phyloP scores from a whole-genome alignment of 2,888 invertebrate species.

The Papilio demoleus region DNA sequence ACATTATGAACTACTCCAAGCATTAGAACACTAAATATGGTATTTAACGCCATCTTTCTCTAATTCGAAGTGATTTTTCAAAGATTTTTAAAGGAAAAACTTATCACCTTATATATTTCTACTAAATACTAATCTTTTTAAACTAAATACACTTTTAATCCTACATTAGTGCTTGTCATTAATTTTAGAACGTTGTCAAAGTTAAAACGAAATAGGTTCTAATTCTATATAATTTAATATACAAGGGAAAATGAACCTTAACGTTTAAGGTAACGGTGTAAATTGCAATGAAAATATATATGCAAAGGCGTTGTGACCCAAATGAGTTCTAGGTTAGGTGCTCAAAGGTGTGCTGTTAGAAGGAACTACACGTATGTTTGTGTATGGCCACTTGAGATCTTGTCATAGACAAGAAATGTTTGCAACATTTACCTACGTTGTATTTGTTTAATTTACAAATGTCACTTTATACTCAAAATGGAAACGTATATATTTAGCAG shows the following conservation, averaged over 20 bases:
- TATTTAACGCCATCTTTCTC: too few species aligned
- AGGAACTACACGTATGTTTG: constrained; percentile 9
- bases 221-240: background rate
- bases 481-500: background rate
- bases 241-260: constrained; percentile 1
- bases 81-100: too few species aligned
- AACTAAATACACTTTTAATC: background rate
- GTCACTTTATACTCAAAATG: background rate
- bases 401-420: constrained; percentile 17
- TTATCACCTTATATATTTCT: too few species aligned
- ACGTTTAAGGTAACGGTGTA: background rate
- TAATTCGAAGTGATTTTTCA: too few species aligned
- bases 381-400: constrained; percentile 21
- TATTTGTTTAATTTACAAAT: background rate
- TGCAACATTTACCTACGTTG: constrained; percentile 3
- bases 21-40: too few species aligned
- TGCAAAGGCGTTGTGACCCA: constrained; percentile 21
- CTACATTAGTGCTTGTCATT: background rate
- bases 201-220: constrained; percentile 20
- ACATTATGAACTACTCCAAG: too few species aligned
- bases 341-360: constrained; percentile 32
- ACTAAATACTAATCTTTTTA: background rate
- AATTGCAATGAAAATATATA: background rate
- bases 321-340: constrained; percentile 27
- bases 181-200: constrained; percentile 13